Evolutionary conservation across 2,888 invertebrate genomes (phyloP), one percentile per base, ranked within the genome.

Genomic region (Druceiella hillmani): DNA sequence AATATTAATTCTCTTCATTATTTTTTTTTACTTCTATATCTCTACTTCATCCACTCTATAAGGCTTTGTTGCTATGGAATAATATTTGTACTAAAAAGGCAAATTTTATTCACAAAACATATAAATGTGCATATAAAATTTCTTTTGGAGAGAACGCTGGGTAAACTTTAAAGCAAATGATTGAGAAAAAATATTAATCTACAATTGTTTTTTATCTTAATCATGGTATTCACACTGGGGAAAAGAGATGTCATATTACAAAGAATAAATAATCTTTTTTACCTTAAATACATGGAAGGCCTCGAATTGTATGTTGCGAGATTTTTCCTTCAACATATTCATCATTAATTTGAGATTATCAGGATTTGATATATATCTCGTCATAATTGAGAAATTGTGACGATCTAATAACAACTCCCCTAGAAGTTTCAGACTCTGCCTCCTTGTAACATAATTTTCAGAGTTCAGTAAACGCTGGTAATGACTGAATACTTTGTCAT

Each of bases 281-380:
- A 93, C 94, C 87, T 99, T 99, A 77, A 99, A 99, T 57, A 99
- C 99, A 66, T 99, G 99, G 79, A 99, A 99, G 72, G 99, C 99
- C 78, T 99, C 99, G 74, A 99, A 99, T 72, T 99, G 99, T 61
- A 99, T 99, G 76, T 98, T 99, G 56, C 97, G 85, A 55, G 97
- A 95, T 66, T 97, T 93, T 64, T 99, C 98, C 73, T 95, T 91
- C 60, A 99, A 77, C 95, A 99, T 94, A 67, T 97, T 99, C 99
- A 99, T 99, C 98, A 99, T 99, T 52, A 99, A 78, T 68, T 98
- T 99, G 50, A 99, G 79, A 75, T 99, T 99, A 66, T 99, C 99
- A 17, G 98, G 97, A 70, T 97, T 98, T 57, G 95, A 95, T 74
- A 99, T 99, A 77, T 99, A 99, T 58, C 90, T 85, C 47, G 92